Base-by-base conservation (phyloP, 2,113 vertebrate species). In the Centropus unirufus region DNA sequence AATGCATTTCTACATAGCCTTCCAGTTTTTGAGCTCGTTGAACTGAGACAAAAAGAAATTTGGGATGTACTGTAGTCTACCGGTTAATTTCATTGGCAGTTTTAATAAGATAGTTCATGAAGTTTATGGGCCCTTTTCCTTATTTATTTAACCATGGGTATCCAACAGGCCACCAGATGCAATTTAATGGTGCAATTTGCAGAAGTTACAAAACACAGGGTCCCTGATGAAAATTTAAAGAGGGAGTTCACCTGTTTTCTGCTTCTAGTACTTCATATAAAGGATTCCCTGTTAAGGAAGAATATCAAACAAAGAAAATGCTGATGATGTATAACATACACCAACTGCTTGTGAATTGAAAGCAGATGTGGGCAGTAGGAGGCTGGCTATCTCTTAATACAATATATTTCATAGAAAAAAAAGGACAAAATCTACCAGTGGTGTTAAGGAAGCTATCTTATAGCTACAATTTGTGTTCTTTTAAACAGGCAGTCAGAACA, bases 351-450 rank as follows among this genome's bases (percentile, higher is more conserved):
- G 34, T 87, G 89, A 97, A 96, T 80, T 96, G 86, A 95, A 96
- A 97, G 81, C 95, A 98, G 93, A 97, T 98, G 95, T 88, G 93
- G 96, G 75, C 84, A 66, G 94, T 97, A 67, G 95, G 96, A 95
- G 95, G 83, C 47, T 94, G 63, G 64, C 63, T 59, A n/a, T 94
- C 79, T 83, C 93, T 95, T 89, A 96, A 87, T 72, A 89, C 51
- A 90, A 87, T 72, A 89, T 42, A 87, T 36, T 36, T 36, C 86
- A 49, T 69, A 95, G 79, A 22, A 76, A 32, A 34, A 84, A 68
- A 57, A 30, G 80, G 32, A 21, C 32, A 42, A 76, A 69, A 8
- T 72, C 67, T 83, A 73, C 5, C 12, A 40, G 4, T 23, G 24
- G 5, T 79, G 23, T 36, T 82, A 39, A 83, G 26, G 12, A 66